Conservation (phyloP, 1,140 invertebrate species). For the Plodia interpunctella region DNA sequence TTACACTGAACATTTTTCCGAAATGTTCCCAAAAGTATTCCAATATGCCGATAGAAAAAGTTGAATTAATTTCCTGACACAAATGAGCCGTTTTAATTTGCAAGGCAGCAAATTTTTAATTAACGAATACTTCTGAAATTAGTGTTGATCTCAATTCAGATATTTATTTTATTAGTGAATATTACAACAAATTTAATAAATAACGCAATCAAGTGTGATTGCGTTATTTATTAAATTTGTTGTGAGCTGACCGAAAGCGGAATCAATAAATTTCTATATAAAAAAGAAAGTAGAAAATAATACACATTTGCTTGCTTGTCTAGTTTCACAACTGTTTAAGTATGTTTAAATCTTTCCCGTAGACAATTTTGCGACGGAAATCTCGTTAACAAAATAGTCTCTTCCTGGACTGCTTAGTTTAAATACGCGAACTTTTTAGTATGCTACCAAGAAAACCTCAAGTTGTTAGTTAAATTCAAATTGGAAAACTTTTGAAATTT, state of each 20-base stretch:
- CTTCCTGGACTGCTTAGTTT: conserved; percentile 30
- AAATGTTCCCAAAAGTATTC: conserved; percentile 40
- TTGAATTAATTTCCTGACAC: conserved; percentile 11
- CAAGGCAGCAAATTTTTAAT: background rate
- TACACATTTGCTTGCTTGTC: background rate
- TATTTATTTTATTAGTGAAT: too few relatives aligned
- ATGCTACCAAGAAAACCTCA: conserved; percentile 50
- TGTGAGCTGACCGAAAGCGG: too few relatives aligned
- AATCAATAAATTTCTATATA: too few relatives aligned
- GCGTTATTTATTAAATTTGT: too few relatives aligned
- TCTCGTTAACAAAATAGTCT: conserved; percentile 10
- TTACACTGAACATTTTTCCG: conserved; percentile 37
- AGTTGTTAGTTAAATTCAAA: conserved; percentile 69
- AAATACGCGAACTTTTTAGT: conserved; percentile 41
- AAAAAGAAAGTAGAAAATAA: too few relatives aligned
- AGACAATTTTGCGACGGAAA: conserved; percentile 17
- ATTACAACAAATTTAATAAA: too few relatives aligned
- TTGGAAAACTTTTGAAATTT: conserved; percentile 66
- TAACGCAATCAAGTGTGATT: too few relatives aligned
- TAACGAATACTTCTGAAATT: too few relatives aligned
- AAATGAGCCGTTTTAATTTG: conserved; percentile 3
- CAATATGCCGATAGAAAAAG: conserved; percentile 32
- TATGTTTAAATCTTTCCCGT: conserved; percentile 4
- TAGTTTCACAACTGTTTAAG: background rate
- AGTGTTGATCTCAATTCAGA: too few relatives aligned